A percentile compares a stretch with the other conserved stretches of the same genome.
Evolutionary conservation across 2,888 invertebrate genomes (phyloP).

Genomic region (Notodonta dromedarius): DNA sequence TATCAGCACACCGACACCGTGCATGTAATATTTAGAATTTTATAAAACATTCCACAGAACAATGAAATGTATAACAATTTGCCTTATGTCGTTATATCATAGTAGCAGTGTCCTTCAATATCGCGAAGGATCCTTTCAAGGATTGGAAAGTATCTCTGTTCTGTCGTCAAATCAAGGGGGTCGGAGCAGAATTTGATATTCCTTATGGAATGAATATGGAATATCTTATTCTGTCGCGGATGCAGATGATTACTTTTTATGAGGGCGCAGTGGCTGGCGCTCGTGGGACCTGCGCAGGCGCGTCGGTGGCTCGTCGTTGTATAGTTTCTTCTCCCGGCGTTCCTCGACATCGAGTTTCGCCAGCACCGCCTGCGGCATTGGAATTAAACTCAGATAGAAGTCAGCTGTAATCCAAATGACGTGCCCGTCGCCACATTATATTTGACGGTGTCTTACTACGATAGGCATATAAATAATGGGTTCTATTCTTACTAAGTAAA

Average conservation of each 20-base stretch:
- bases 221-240: slow-evolving; percentile 20
- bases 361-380: slow-evolving; percentile 51
- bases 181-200: slow-evolving; percentile 28
- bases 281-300: slow-evolving; percentile 63
- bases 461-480: no score
- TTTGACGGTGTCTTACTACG: no score
- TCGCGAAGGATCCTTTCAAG: slow-evolving; percentile 23
- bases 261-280: slow-evolving; percentile 38
- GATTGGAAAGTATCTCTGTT: slow-evolving; percentile 14
- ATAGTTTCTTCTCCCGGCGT: slow-evolving; percentile 57
- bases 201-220: slow-evolving; percentile 23
- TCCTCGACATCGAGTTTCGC: slow-evolving; percentile 57
- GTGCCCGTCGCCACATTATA: no score
- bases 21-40: slow-evolving; percentile 23
- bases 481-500: no score
- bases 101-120: slow-evolving; percentile 18
- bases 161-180: slow-evolving; percentile 19
- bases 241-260: slow-evolving; percentile 48
- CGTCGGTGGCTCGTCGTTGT: slow-evolving; percentile 67
- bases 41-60: slow-evolving; percentile 19
- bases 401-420: no score
- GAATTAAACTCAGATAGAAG: no score
- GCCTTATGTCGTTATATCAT: slow-evolving; percentile 8
- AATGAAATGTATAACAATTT: slow-evolving; percentile 8
- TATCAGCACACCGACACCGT: slow-evolving; percentile 43